phyloP scores from a whole-genome alignment of 1,140 invertebrate genomes.

The Zaprionus capensis region DNA sequence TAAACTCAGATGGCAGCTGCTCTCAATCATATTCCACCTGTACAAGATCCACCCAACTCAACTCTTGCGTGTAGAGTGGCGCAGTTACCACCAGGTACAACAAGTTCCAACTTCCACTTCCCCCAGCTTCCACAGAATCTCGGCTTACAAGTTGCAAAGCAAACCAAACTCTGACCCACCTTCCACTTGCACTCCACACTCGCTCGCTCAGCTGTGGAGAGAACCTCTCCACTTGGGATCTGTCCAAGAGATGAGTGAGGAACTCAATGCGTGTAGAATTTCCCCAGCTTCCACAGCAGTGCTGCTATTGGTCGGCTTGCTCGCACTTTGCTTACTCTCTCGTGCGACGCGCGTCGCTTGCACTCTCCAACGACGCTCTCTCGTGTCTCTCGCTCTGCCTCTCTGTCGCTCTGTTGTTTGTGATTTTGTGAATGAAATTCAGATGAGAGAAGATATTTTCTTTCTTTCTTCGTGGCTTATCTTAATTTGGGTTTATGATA shows the following conservation, averaged over 20 bases:
- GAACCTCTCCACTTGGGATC: background rate
- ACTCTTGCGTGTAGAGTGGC: slow-evolving; percentile 7
- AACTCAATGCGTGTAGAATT: slow-evolving; percentile 31
- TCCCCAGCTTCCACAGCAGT: slow-evolving; percentile 39
- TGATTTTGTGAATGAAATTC: slow-evolving; percentile 77
- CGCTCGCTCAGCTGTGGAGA: slow-evolving; percentile 11
- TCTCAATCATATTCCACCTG: background rate
- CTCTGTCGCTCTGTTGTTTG: slow-evolving; percentile 33
- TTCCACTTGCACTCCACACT: slow-evolving; percentile 25
- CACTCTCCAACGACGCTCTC: slow-evolving; percentile 12
- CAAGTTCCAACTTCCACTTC: background rate
- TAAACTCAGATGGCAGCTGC: background rate
- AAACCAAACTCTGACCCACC: slow-evolving; percentile 5
- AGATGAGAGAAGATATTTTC: slow-evolving; percentile 42
- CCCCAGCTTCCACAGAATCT: slow-evolving; percentile 35
- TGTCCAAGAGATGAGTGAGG: background rate
- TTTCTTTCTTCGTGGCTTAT: slow-evolving; percentile 62
- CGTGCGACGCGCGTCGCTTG: slow-evolving; percentile 8
- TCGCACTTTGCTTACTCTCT: background rate
- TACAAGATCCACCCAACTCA: slow-evolving; percentile 3
- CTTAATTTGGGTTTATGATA: slow-evolving; percentile 75
- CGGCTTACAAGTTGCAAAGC: slow-evolving; percentile 2
- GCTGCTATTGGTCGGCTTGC: slow-evolving; percentile 62
- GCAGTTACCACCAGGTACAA: background rate
- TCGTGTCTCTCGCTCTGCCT: background rate